Evolutionary conservation across 2,113 vertebrate genomes (phyloP), one percentile per base, ranked within the genome.

Genomic region (Puntigrus tetrazona): DNA sequence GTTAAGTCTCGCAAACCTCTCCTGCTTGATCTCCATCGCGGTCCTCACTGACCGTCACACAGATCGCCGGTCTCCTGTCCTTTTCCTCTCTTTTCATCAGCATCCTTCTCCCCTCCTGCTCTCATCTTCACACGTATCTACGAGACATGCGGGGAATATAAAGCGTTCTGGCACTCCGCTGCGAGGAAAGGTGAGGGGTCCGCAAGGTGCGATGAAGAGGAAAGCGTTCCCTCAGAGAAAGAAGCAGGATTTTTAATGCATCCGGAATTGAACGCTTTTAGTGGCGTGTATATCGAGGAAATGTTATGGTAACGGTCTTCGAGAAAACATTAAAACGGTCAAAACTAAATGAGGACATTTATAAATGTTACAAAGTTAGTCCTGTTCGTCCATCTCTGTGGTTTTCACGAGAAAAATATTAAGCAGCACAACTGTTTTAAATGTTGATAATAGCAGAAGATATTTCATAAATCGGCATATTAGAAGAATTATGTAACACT

Each of bases 111-210:
- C 27, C 2, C 50, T 65, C 8, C 38, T 67, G 8, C 69, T 75
- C 36, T 74, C n/a, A 14, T 81, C 61, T 81, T 81, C 79, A 81
- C 79, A 81, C 65, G 11, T 38, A 9, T 69, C 11, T 36, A 36
- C 52, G 79, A 81, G 79, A 81, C 36, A 65, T 69, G 59, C 41
- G 69, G 78, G 16, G 43, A 63, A 27, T 9, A 47, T 38, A 20
- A 50, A 70, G 79, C 43, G 70, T 81, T 81, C 43, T 81, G 45
- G 29, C 79, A 70, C 45, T 27, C 29, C 7, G 3, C 83, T 78
- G 70, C 76, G 74, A 85, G 75, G n/a, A 57, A 22, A 57, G 10
- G 13, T 41, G 81, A 72, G 16, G 75, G 57, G 29, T 3, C 29
- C 20, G 11, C 20, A 67, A 65, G 52, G 52, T 78, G 78, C 52